These are phyloP conservation scores for Lycorma delicatula DNA, from an alignment of 1,140 invertebrate genomes.

Conservation along the genomic window DNA sequence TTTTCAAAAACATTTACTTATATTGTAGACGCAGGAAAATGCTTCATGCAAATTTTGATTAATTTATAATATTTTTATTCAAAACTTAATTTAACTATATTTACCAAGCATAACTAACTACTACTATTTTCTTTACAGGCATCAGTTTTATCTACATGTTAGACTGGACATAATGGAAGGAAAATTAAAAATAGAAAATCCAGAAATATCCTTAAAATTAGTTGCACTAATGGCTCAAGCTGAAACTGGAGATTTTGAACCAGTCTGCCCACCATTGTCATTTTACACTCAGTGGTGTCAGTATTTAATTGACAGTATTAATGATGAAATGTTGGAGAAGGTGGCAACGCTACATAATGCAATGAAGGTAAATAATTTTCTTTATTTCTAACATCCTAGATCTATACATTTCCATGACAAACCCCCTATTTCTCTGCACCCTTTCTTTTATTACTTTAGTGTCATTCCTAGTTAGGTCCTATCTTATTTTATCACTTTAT, in stretches of 20 bases:
- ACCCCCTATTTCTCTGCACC: no score
- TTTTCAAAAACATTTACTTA: no score
- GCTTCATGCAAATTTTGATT: background rate
- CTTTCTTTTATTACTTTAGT: no score
- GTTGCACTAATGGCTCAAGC: constrained; percentile 67
- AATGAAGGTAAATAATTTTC: constrained; percentile 41
- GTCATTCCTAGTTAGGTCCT: no score
- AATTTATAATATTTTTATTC: background rate
- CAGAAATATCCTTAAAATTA: constrained; percentile 58
- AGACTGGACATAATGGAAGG: constrained; percentile 63
- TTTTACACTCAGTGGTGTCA: constrained; percentile 53
- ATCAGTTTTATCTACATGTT: constrained; percentile 77
- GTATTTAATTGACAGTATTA: constrained; percentile 41
- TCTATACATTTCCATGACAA: no score
- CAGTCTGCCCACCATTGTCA: constrained; percentile 45
- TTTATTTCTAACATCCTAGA: no score
- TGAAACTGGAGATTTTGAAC: constrained; percentile 59
- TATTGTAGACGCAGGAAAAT: no score
- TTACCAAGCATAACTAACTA: no score
- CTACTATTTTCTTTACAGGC: constrained; percentile 44
- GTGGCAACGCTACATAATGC: constrained; percentile 54
- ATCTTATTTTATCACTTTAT: no score
- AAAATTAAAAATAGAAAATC: constrained; percentile 54
- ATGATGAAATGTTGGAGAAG: constrained; percentile 50
- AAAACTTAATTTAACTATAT: no score